A percentile compares a stretch with the other conserved stretches of the same genome.
Conservation (phyloP, 2,888 invertebrate species). For the Pterostichus niger region DNA sequence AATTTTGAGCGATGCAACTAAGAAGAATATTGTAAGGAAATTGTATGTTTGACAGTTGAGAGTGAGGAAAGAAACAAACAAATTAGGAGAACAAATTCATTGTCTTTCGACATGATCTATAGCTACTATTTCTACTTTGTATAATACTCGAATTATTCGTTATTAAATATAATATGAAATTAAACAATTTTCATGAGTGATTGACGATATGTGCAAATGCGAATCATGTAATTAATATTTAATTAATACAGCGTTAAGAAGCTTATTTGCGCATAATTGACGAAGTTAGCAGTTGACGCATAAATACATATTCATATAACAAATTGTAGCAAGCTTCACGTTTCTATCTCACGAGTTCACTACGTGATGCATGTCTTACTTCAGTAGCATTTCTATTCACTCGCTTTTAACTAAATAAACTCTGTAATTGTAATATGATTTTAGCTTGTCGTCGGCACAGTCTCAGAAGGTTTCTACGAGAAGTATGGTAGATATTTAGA, state of each 20-base stretch:
- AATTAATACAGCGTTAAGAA: slow-evolving; percentile 35
- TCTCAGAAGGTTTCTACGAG: neutral
- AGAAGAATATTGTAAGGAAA: no score
- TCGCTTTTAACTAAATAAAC: slow-evolving; percentile 25
- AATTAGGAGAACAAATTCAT: no score
- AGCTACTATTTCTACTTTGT: no score
- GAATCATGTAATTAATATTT: slow-evolving; percentile 26
- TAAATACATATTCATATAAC: slow-evolving; percentile 33
- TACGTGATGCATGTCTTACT: slow-evolving; percentile 12
- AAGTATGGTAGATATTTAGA: neutral
- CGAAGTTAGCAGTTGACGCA: slow-evolving; percentile 7
- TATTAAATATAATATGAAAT: no score
- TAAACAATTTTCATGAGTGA: no score
- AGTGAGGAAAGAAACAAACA: no score
- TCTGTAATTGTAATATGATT: slow-evolving; percentile 47
- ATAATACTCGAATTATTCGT: no score
- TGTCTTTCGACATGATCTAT: no score
- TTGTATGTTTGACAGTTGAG: no score
- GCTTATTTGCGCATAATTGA: slow-evolving; percentile 51
- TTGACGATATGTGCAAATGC: neutral
- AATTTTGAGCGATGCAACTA: no score
- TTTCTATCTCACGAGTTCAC: neutral
- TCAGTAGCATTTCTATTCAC: slow-evolving; percentile 11
- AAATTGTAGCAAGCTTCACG: no score
- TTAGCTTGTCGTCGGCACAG: neutral